Conservation (phyloP, 2,113 vertebrate species). For the Trematocara unimaculatum region DNA sequence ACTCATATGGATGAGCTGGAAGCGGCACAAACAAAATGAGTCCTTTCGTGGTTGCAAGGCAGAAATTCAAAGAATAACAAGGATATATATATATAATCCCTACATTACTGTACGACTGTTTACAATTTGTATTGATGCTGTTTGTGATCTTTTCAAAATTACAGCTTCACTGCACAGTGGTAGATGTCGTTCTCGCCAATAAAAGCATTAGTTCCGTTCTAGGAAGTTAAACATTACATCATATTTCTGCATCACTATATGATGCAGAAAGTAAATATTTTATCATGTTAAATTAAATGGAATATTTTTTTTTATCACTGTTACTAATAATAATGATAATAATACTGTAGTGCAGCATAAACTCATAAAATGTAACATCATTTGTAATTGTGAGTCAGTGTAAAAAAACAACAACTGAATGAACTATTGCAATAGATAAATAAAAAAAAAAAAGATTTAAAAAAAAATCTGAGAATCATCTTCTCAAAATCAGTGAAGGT, state of each 20-base stretch:
- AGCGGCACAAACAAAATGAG: not conserved
- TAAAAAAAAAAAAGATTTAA: accelerated
- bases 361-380: not conserved
- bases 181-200: not conserved
- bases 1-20: not conserved
- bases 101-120: not conserved
- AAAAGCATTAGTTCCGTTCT: not conserved
- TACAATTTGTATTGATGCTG: not conserved
- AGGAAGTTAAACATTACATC: not conserved
- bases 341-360: not conserved
- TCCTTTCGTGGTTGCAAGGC: not conserved
- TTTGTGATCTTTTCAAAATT: not conserved
- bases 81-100: not conserved
- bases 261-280: not conserved
- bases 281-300: not conserved
- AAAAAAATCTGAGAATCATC: not conserved
- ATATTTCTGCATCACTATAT: not conserved
- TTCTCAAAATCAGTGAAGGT: not conserved
- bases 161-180: not conserved
- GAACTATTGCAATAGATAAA: not conserved
- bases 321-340: not conserved
- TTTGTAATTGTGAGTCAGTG: not conserved
- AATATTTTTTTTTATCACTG: not conserved
- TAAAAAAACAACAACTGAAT: not conserved
- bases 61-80: not conserved